phyloP scores from a whole-genome alignment of 2,797 vertebrate genomes.

The Threskiornis aethiopicus region DNA sequence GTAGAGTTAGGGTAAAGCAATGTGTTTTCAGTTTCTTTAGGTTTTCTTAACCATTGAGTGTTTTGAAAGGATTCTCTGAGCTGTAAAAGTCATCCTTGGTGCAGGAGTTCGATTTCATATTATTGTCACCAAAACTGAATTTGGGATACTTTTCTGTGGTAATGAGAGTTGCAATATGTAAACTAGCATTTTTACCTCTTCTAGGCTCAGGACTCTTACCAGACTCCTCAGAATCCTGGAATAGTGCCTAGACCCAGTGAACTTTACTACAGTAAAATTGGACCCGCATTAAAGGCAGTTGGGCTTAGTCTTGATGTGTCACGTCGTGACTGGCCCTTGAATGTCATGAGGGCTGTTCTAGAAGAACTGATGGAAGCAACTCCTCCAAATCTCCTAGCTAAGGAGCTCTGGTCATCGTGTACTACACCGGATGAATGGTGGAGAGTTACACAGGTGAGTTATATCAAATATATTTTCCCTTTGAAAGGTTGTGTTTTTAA shows the following conservation, averaged over 20 bases:
- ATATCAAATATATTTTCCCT: neutral
- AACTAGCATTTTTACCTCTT: neutral
- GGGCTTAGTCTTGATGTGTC: constrained; percentile 94
- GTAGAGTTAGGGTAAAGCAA: neutral
- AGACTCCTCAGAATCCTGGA: constrained; percentile 88
- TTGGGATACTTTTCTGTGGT: neutral
- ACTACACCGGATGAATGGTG: constrained; percentile 97
- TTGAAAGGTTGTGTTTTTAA: neutral
- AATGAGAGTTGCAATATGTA: neutral
- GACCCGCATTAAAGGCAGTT: constrained; percentile 91
- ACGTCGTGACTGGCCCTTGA: constrained; percentile 94
- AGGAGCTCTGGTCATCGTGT: constrained; percentile 98
- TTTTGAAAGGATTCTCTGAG: neutral
- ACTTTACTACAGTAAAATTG: constrained; percentile 97
- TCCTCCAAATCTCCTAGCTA: constrained; percentile 94
- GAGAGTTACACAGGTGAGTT: constrained; percentile 93
- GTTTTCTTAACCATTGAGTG: neutral
- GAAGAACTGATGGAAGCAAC: constrained; percentile 96
- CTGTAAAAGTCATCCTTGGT: neutral
- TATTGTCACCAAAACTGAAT: neutral
- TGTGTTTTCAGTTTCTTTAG: neutral
- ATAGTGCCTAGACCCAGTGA: constrained; percentile 96
- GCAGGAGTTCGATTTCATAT: neutral
- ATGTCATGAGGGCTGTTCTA: constrained; percentile 94
- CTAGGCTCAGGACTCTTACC: constrained; percentile 92